Base-by-base conservation (phyloP, 2,888 invertebrate genomes). In the Julus scandinavius region DNA sequence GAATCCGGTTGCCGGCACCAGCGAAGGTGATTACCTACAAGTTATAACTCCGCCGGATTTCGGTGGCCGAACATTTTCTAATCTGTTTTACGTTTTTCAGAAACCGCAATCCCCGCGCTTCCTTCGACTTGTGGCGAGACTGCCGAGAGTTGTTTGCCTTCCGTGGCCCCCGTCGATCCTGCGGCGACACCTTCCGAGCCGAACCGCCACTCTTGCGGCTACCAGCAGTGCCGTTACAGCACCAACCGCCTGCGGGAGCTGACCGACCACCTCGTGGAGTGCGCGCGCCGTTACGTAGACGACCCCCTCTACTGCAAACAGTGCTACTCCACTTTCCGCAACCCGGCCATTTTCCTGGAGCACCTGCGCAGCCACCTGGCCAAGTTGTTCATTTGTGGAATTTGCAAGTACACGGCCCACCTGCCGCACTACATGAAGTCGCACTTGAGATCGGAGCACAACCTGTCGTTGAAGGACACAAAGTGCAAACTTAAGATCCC, bases 301-400 rank as follows among this genome's bases (percentile, higher is more conserved):
- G 50, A 41, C 41, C 85, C 49, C 1, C 45, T 88, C 0, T 84
- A 49, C 49, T 88, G 88, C 54, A 49, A 45, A 40, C 84, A 83
- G 50, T 88, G 88, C 54, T 50, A 50, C 38, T 45, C 50, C 2
- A 40, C 87, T 6, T 88, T 85, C 86, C 88, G 84, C 4, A 40
- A 80, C 13, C 45, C 29, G 0, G 38, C 88, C 49, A 20, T 15
- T 49, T 87, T 87, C 49, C 45, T 94, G 15, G 93, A 94, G 7
- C 95, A 96, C 91, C 91, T 95, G 20, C 93, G 93, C 89, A 91
- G 92, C 2, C 96, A 96, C 89, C 94, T 94, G 0, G 91, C 93
- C 0, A 93, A 94, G 90, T 92, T 94, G 13, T 95, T 94, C 89
- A 92, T 93, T 13, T 96, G 96, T 90, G 93, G 94, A 6, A 87